phyloP scores from a whole-genome alignment of 64 coral and sea anemone species.

The Porites lutea region DNA sequence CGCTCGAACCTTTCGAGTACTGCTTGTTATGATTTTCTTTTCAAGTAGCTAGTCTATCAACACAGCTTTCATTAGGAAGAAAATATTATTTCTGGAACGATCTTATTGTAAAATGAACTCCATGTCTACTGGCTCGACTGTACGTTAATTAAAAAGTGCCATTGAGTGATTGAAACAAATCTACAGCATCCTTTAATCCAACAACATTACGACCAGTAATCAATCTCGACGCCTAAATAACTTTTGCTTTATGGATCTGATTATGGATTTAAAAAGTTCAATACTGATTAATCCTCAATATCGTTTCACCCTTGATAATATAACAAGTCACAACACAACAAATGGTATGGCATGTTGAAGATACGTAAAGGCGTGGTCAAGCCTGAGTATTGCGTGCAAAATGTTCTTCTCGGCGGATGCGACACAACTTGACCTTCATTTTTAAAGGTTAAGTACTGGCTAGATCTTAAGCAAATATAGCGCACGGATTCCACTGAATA shows the following conservation, averaged over 20 bases:
- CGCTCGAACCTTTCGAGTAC: no score
- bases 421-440: conserved; percentile 21
- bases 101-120: no score
- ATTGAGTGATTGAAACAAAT: neutral
- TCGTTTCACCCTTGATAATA: no score
- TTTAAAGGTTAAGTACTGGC: conserved; percentile 2
- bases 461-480: neutral
- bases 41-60: no score
- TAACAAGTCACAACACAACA: no score
- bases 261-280: no score
- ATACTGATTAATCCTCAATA: no score
- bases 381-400: conserved; percentile 5
- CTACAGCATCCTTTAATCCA: neutral
- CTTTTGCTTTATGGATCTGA: no score
- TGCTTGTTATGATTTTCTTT: no score
- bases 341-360: neutral
- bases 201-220: neutral
- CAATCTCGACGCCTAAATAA: neutral
- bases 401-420: neutral
- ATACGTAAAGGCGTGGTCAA: neutral
- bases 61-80: no score
- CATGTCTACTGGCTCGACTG: no score
- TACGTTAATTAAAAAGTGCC: neutral
- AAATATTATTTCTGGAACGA: no score
- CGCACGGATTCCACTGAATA: neutral